A percentile compares a stretch with the other conserved stretches of the same genome.
phyloP scores from a whole-genome alignment of 2,113 vertebrate species.

The Entosphenus tridentatus region DNA sequence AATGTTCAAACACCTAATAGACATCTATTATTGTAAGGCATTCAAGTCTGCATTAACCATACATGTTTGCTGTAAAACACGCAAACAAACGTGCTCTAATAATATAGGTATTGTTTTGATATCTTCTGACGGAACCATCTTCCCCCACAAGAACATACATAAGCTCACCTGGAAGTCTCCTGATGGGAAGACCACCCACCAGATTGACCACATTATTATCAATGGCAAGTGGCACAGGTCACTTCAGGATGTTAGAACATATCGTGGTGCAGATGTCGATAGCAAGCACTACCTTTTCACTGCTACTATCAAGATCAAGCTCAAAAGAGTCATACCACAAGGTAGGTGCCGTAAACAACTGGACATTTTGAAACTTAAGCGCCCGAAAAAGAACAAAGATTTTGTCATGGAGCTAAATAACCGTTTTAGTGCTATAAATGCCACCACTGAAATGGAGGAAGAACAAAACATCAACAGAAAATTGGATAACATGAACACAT shows the following conservation, averaged over 20 bases:
- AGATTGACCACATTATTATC: slow-evolving; percentile 8
- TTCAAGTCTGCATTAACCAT: too few relatives aligned
- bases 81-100: too few relatives aligned
- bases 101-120: too few relatives aligned
- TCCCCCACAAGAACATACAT: slow-evolving; percentile 8
- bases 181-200: slow-evolving; percentile 4
- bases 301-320: neutral
- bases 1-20: too few relatives aligned
- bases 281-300: neutral
- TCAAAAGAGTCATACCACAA: neutral
- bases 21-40: too few relatives aligned
- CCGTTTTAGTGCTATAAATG: neutral
- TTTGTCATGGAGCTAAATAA: neutral
- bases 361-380: neutral
- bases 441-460: neutral
- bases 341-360: slow-evolving; percentile 1
- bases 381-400: neutral
- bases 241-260: slow-evolving; percentile 1
- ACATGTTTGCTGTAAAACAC: too few relatives aligned
- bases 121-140: neutral
- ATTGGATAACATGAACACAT: neutral
- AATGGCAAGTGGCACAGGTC: slow-evolving; percentile 5
- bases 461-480: neutral
- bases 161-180: slow-evolving; percentile 9
- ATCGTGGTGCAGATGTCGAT: neutral